A percentile compares a stretch with the other conserved stretches of the same genome.
Evolutionary conservation across 2,888 invertebrate species (phyloP).

Genomic region (Ceraclea dissimilis): DNA sequence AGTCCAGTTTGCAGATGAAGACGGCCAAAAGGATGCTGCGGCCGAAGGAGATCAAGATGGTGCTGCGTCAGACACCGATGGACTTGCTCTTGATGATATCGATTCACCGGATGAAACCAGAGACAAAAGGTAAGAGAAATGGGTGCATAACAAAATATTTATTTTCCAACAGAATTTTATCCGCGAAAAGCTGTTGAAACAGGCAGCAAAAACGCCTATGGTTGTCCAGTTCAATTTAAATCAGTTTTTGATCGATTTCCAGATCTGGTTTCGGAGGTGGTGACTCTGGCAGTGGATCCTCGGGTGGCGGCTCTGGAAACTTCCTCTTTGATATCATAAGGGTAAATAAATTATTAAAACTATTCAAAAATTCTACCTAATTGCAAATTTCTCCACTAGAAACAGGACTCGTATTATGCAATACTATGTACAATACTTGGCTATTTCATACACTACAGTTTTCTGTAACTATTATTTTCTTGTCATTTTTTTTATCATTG

Average conservation of each 20-base stretch:
- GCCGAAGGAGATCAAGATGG: constrained; percentile 38
- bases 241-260: no score
- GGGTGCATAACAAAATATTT: neutral
- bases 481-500: no score
- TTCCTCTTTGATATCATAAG: constrained; percentile 84
- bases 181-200: neutral
- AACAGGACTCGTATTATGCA: no score
- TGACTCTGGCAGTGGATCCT: constrained; percentile 38
- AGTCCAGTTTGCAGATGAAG: constrained; percentile 48
- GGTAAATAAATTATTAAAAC: constrained; percentile 53
- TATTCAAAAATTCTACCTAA: no score
- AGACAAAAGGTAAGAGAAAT: constrained; percentile 59
- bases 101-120: constrained; percentile 70
- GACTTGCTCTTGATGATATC: constrained; percentile 61
- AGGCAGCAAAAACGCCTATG: no score
- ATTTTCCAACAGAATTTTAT: neutral
- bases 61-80: constrained; percentile 56
- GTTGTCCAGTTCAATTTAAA: no score
- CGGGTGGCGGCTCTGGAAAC: constrained; percentile 72
- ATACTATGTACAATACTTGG: no score
- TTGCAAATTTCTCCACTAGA: no score
- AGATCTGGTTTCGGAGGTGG: constrained; percentile 45
- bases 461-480: no score
- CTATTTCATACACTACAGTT: no score
- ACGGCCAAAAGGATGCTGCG: constrained; percentile 28